phyloP scores from a whole-genome alignment of 2,888 invertebrate genomes.

The Ernsta delagoae region DNA sequence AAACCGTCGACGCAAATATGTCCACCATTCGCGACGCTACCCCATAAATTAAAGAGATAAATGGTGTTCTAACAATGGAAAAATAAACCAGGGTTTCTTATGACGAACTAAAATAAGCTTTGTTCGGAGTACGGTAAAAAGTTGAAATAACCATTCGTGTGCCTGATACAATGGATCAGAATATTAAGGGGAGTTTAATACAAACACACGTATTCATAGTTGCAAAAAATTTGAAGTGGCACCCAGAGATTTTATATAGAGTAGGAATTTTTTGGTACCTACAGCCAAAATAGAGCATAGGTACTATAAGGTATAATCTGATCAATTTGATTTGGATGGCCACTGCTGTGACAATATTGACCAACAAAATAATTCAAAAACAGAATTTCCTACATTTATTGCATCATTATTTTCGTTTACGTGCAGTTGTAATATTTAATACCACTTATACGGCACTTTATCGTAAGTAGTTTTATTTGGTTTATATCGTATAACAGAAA shows the following conservation, averaged over 20 bases:
- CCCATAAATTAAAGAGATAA: conserved; percentile 83
- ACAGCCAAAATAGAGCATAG: conserved; percentile 21
- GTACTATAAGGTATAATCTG: too few relatives aligned
- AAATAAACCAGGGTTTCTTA: conserved; percentile 78
- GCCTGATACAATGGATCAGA: conserved; percentile 61
- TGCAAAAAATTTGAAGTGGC: conserved; percentile 63
- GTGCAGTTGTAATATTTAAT: not conserved
- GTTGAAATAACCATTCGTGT: conserved; percentile 69
- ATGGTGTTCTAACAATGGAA: conserved; percentile 79
- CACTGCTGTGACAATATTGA: not conserved
- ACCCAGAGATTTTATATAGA: conserved; percentile 51
- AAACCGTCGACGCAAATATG: conserved; percentile 72
- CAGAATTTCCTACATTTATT: too few relatives aligned
- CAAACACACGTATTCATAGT: conserved; percentile 55
- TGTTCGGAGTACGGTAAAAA: conserved; percentile 72
- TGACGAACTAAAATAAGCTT: conserved; percentile 75
- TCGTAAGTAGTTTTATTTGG: not conserved
- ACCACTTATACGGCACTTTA: not conserved
- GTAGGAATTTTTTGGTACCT: too few relatives aligned
- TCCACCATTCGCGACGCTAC: conserved; percentile 73
- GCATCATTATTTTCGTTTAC: not conserved
- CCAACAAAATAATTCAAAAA: not conserved
- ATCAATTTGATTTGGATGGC: not conserved
- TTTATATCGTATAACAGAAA: not conserved
- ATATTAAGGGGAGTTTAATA: conserved; percentile 70